Conservation (phyloP, 2,113 vertebrate genomes). For the Caranx melampygus region DNA sequence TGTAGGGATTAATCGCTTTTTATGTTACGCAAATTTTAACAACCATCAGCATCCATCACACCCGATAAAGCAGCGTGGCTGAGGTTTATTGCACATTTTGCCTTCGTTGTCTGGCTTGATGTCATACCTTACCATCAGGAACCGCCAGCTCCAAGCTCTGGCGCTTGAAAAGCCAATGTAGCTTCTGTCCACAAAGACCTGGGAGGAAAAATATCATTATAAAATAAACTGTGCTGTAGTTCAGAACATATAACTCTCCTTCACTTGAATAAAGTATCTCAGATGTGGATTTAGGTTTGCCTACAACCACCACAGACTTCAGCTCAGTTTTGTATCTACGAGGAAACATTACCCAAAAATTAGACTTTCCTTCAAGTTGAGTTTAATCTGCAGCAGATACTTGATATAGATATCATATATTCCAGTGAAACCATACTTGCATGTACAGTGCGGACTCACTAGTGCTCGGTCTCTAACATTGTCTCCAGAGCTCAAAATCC, state of each 20-base stretch:
- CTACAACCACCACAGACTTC: background rate
- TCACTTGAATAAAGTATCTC: background rate
- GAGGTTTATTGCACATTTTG: background rate
- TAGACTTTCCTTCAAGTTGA: background rate
- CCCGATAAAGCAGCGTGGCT: background rate
- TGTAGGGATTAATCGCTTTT: constrained; percentile 62
- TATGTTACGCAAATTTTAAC: constrained; percentile 9
- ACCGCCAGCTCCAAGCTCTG: constrained; percentile 82
- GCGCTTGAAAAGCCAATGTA: constrained; percentile 91
- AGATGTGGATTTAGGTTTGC: background rate
- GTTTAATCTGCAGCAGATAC: background rate
- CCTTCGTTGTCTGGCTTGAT: constrained; percentile 2
- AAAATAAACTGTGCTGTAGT: background rate
- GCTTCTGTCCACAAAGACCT: constrained; percentile 92
- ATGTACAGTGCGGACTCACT: constrained; percentile 76
- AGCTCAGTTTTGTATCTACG: background rate
- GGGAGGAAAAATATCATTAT: background rate
- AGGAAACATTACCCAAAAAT: background rate
- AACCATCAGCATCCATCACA: constrained; percentile 10
- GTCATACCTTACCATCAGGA: constrained; percentile 89
- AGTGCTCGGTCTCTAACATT: constrained; percentile 90
- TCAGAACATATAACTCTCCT: background rate
- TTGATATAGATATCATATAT: background rate
- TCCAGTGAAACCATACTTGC: background rate
- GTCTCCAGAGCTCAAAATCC: constrained; percentile 86